phyloP scores from a whole-genome alignment of 2,113 vertebrate species.

The Leptobrachium leishanense region DNA sequence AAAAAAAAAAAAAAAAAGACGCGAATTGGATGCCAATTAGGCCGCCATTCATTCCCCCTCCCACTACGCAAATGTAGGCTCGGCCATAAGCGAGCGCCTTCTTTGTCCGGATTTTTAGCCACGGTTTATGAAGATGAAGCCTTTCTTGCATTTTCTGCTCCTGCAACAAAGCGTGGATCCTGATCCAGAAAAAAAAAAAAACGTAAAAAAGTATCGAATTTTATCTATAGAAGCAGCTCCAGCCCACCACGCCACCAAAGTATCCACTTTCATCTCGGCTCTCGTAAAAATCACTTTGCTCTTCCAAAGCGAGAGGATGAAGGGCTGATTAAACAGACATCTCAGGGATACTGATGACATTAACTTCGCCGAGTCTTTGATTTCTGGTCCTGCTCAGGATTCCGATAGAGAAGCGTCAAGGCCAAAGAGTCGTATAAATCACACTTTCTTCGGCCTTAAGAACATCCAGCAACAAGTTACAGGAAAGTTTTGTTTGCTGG shows the following conservation, averaged over 20 bases:
- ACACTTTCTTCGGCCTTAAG: background rate
- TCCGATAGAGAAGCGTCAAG: slow-evolving; percentile 48
- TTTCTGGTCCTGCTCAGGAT: slow-evolving; percentile 53
- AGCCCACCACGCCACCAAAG: slow-evolving; percentile 42
- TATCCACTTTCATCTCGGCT: slow-evolving; percentile 55
- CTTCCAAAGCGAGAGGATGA: slow-evolving; percentile 33
- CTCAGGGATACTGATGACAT: slow-evolving; percentile 51
- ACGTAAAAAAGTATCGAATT: too few relatives aligned
- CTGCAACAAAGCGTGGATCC: slow-evolving; percentile 51
- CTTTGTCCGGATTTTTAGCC: rapidly evolving
- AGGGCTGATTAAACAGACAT: slow-evolving; percentile 50
- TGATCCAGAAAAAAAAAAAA: slow-evolving; percentile 36
- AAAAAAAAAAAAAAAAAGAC: background rate
- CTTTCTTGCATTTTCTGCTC: background rate
- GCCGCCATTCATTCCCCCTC: too few relatives aligned
- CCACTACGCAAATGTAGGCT: background rate
- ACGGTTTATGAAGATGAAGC: rapidly evolving
- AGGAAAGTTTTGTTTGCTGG: too few relatives aligned
- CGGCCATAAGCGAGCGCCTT: background rate
- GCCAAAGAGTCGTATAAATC: slow-evolving; percentile 56
- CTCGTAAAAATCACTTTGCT: slow-evolving; percentile 49
- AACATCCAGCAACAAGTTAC: too few relatives aligned
- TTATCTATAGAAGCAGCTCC: slow-evolving; percentile 58
- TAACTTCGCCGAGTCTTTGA: slow-evolving; percentile 41
- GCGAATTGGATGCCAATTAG: background rate